Conservation (phyloP, 1,140 invertebrate species). For the Cydia strobilella region DNA sequence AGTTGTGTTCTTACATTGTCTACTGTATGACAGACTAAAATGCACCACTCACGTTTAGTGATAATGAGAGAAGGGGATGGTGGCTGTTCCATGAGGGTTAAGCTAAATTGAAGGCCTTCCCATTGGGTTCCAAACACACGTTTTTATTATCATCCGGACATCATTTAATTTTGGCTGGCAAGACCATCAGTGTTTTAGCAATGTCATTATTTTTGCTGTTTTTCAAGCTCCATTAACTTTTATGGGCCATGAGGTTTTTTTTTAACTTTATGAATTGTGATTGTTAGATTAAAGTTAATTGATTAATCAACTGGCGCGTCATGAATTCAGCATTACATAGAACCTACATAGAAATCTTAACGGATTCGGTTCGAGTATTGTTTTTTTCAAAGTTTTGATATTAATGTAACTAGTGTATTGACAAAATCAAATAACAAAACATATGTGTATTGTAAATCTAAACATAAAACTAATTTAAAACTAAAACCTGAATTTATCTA, state of each 20-base stretch:
- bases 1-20: no score
- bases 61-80: conserved; percentile 50
- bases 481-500: no score
- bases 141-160: conserved; percentile 65
- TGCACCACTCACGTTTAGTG: conserved; percentile 39
- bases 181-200: conserved; percentile 48
- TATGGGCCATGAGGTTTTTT: conserved; percentile 8
- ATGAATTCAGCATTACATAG: no score
- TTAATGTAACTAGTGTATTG: no score
- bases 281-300: background rate
- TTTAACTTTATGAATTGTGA: conserved; percentile 10
- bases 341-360: no score
- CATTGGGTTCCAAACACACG: conserved; percentile 64
- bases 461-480: no score
- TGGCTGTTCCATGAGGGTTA: conserved; percentile 46
- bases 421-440: no score
- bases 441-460: no score
- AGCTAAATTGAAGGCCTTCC: conserved; percentile 48
- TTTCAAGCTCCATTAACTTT: conserved; percentile 34
- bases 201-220: conserved; percentile 37
- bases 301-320: no score
- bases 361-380: no score
- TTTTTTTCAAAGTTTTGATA: no score
- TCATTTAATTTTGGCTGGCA: conserved; percentile 64
- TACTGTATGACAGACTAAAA: conserved; percentile 8